These are phyloP conservation scores for Anarhynchus alexandrinus DNA, from an alignment of 2,113 vertebrate genomes.

Conservation along the genomic window DNA sequence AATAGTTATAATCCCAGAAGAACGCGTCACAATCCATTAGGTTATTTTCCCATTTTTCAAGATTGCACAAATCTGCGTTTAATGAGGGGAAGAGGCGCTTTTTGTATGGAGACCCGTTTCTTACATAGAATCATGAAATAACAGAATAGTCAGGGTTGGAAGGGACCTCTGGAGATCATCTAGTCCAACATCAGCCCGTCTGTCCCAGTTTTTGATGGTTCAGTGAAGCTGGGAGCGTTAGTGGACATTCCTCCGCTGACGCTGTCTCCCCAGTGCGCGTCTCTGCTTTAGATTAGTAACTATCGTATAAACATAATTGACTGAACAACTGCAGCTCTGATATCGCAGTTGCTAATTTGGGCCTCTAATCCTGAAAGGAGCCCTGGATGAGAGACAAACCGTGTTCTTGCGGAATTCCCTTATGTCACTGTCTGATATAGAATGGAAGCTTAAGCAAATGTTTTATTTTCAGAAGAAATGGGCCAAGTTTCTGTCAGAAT, in stretches of 20 bases:
- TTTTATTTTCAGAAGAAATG: neutral
- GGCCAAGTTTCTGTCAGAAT: neutral
- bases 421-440: neutral
- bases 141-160: no score
- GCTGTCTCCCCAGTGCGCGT: neutral
- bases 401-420: neutral
- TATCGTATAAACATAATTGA: neutral
- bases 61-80: neutral
- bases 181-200: neutral
- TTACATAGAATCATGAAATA: no score
- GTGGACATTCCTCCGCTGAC: neutral
- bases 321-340: neutral
- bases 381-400: neutral
- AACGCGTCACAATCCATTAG: neutral
- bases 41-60: slow-evolving; percentile 36
- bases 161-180: no score
- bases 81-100: neutral
- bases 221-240: neutral
- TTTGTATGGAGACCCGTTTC: neutral
- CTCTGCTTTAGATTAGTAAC: neutral
- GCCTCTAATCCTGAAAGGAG: neutral
- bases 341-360: neutral
- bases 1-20: slow-evolving; percentile 14
- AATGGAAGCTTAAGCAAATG: neutral
- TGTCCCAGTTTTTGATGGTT: neutral